phyloP scores from a whole-genome alignment of 2,113 vertebrate species.

The Origma solitaria region DNA sequence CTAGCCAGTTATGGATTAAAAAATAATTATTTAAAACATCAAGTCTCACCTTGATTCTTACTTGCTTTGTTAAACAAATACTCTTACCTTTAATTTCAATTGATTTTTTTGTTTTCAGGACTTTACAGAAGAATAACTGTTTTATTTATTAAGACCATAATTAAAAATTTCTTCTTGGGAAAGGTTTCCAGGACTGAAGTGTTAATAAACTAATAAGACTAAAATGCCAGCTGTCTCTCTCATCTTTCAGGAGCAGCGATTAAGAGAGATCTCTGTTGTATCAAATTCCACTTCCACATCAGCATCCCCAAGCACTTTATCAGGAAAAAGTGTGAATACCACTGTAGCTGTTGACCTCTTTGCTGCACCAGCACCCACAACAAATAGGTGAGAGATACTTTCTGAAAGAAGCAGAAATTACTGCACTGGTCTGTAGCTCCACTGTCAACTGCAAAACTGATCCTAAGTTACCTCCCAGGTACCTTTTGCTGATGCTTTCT shows the following conservation, averaged over 20 bases:
- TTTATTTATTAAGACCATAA: neutral
- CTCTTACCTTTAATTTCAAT: neutral
- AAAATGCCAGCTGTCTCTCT: neutral
- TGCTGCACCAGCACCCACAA: constrained; percentile 79
- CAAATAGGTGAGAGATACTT: constrained; percentile 76
- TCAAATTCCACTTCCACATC: constrained; percentile 78
- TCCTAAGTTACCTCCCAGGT: neutral
- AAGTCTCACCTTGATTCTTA: neutral
- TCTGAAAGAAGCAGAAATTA: neutral
- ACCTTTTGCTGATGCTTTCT: neutral
- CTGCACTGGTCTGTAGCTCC: neutral
- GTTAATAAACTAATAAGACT: neutral
- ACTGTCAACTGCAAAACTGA: neutral
- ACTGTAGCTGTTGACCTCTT: constrained; percentile 81
- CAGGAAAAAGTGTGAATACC: constrained; percentile 83
- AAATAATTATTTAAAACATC: neutral
- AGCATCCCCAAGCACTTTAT: constrained; percentile 85
- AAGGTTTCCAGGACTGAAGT: neutral
- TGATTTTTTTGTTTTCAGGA: neutral
- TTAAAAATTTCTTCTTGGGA: neutral
- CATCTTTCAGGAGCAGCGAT: constrained; percentile 77
- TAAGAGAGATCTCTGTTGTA: constrained; percentile 81
- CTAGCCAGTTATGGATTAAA: neutral
- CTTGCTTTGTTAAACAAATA: neutral
- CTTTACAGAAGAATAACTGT: neutral